Evolutionary conservation across 2,113 vertebrate genomes (phyloP).

Genomic region (Hassar affinis): DNA sequence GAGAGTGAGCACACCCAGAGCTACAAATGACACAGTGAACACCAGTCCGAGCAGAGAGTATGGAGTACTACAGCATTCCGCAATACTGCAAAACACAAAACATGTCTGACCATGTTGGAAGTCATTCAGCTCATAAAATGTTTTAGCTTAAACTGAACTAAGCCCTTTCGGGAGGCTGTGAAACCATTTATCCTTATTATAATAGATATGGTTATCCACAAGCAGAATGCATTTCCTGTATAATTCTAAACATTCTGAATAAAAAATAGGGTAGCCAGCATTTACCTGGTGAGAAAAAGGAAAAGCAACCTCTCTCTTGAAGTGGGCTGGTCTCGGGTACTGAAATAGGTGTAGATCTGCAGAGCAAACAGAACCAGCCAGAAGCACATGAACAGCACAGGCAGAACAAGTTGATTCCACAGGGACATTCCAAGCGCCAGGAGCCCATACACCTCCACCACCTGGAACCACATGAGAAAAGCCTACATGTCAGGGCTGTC

Average conservation of each 20-base stretch:
- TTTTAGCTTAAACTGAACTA: neutral
- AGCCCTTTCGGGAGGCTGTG: neutral
- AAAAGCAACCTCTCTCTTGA: constrained; percentile 95
- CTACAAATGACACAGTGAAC: constrained; percentile 96
- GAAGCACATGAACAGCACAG: constrained; percentile 97
- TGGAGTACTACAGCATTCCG: constrained; percentile 96
- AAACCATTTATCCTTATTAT: neutral
- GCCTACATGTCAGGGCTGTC: neutral
- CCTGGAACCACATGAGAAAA: constrained; percentile 66
- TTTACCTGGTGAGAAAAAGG: constrained; percentile 93
- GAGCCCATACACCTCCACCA: constrained; percentile 95
- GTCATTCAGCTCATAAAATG: neutral
- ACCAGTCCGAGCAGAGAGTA: constrained; percentile 95
- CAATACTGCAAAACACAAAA: constrained; percentile 76
- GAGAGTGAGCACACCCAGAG: constrained; percentile 92
- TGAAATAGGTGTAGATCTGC: constrained; percentile 98
- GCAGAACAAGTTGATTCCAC: constrained; percentile 98
- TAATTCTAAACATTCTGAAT: neutral
- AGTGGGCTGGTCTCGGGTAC: constrained; percentile 92
- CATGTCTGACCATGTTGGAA: neutral
- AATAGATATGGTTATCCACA: neutral
- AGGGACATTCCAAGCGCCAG: constrained; percentile 95
- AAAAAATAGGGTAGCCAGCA: neutral
- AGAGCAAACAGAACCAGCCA: constrained; percentile 95
- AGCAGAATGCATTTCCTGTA: neutral